phyloP scores from a whole-genome alignment of 2,888 invertebrate species.

The Dryobotodes eremita region DNA sequence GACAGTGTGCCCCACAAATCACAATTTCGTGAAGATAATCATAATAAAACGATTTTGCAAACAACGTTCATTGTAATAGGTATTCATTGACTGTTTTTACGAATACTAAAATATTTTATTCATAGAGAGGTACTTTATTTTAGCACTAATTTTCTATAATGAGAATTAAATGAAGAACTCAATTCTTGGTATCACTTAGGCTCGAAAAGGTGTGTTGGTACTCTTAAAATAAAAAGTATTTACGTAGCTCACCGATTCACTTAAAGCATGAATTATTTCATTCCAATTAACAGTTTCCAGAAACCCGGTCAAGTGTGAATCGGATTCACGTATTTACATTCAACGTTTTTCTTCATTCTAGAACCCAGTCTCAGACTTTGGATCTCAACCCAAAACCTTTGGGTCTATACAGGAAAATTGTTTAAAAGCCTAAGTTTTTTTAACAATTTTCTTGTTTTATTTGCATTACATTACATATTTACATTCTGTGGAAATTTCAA shows the following conservation, averaged over 20 bases:
- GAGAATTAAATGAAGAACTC: neutral
- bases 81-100: neutral
- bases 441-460: neutral
- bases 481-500: no score
- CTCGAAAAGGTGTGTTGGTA: conserved; percentile 3
- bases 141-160: neutral
- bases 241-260: neutral
- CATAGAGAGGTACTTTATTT: neutral
- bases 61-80: neutral
- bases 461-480: neutral
- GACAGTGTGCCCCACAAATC: conserved; percentile 2
- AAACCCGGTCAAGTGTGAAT: neutral
- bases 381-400: no score
- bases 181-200: conserved; percentile 5
- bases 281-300: conserved; percentile 14
- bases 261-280: conserved; percentile 5
- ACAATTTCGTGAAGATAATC: conserved; percentile 16
- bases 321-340: neutral
- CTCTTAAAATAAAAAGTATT: conserved; percentile 12
- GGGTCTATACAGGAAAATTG: no score
- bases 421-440: no score
- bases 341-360: no score
- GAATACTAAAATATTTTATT: neutral
- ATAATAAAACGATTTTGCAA: neutral
- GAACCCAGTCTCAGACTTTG: no score